Percentiles rank a stretch among this genome's conserved stretches.
phyloP scores from a whole-genome alignment of 2,113 vertebrate genomes.

The Caranx ignobilis region DNA sequence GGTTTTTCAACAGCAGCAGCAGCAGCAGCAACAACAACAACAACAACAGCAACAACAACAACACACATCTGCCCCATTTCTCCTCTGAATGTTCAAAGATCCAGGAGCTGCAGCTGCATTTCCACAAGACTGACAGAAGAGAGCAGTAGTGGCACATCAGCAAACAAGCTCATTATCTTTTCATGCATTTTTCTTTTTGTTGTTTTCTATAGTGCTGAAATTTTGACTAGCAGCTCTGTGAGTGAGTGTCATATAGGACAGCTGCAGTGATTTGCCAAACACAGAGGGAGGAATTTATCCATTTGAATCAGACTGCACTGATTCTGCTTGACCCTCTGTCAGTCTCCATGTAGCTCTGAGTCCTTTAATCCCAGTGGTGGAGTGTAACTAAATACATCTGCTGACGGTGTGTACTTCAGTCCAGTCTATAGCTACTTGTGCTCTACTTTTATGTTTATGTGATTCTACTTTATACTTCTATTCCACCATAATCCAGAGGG shows the following conservation, averaged over 20 bases:
- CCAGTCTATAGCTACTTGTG: background rate
- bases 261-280: background rate
- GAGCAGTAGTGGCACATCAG: constrained; percentile 35
- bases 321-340: background rate
- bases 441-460: background rate
- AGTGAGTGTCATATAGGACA: background rate
- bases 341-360: background rate
- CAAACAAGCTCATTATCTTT: background rate
- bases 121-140: constrained; percentile 18
- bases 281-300: background rate
- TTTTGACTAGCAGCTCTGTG: background rate
- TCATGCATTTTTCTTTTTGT: background rate
- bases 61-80: background rate
- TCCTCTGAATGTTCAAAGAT: background rate
- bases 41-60: no score
- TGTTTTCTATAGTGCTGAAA: background rate
- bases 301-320: background rate
- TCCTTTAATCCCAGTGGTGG: background rate
- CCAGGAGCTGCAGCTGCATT: background rate
- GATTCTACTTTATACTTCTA: background rate
- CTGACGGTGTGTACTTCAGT: background rate
- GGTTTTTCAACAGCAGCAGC: background rate
- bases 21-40: no score
- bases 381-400: background rate
- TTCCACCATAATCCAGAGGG: background rate